Evolutionary conservation across 2,888 invertebrate species (phyloP).

Genomic region (Tetropium fuscum): DNA sequence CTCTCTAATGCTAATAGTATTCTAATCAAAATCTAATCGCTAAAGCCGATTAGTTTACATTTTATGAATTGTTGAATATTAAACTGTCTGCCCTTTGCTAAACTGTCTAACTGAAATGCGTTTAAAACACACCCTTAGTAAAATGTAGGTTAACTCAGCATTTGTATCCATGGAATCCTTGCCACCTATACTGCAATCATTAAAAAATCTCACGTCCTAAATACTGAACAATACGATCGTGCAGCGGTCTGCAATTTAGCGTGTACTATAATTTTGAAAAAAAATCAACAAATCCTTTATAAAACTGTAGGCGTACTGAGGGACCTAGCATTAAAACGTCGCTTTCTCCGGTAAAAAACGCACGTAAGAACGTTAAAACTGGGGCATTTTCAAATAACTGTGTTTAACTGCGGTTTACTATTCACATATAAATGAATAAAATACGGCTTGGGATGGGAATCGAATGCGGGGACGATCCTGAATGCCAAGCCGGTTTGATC

Average conservation of each 20-base stretch:
- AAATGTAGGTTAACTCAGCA: no score
- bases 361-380: conserved; percentile 30
- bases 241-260: not conserved
- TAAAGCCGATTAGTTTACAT: no score
- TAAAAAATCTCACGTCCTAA: conserved; percentile 22
- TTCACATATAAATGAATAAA: conserved; percentile 30
- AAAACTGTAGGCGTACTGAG: not conserved
- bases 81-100: no score
- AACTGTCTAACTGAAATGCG: no score
- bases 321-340: conserved; percentile 19
- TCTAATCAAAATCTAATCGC: no score
- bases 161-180: no score
- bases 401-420: conserved; percentile 32
- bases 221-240: conserved; percentile 7
- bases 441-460: conserved; percentile 16
- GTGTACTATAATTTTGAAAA: not conserved
- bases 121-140: not conserved
- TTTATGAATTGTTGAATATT: no score
- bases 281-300: conserved; percentile 17
- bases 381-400: conserved; percentile 40
- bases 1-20: no score
- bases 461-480: no score
- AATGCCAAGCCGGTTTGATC: no score
- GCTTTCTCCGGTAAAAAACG: conserved; percentile 38
- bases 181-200: no score